A percentile compares a stretch with the other conserved stretches of the same genome.
These are phyloP conservation scores for Trigoniulus corallinus DNA, from an alignment of 1,140 invertebrate species.

Conservation along the genomic window DNA sequence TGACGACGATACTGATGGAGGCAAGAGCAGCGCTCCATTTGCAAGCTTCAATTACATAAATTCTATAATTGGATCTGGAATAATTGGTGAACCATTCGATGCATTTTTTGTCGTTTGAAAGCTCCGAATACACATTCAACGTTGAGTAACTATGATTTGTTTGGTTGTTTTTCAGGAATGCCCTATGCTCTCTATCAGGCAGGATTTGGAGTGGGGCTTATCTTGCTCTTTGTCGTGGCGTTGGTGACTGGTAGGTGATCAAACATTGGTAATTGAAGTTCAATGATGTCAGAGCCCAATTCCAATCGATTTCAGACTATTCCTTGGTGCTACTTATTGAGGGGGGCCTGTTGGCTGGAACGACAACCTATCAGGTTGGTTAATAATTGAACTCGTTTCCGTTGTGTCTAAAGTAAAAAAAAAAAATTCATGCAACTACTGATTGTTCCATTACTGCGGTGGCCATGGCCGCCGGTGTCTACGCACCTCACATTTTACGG, in stretches of 20 bases:
- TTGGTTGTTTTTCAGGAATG: slow-evolving; percentile 36
- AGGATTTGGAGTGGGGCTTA: slow-evolving; percentile 57
- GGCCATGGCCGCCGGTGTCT: too few species aligned
- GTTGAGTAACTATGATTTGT: background rate
- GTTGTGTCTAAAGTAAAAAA: too few species aligned
- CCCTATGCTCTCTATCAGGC: slow-evolving; percentile 65
- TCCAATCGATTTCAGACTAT: slow-evolving; percentile 38
- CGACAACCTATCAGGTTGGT: slow-evolving; percentile 54
- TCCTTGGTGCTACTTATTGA: slow-evolving; percentile 66
- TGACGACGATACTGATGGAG: background rate
- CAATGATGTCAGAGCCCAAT: background rate
- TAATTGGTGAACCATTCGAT: slow-evolving; percentile 64
- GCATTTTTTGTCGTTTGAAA: too few species aligned
- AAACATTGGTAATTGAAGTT: background rate
- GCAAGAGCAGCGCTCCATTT: slow-evolving; percentile 41
- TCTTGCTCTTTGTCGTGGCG: slow-evolving; percentile 55
- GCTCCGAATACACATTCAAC: background rate
- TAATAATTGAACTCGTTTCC: background rate
- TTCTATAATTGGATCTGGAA: slow-evolving; percentile 78
- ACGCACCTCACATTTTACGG: too few species aligned
- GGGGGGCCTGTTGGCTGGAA: slow-evolving; percentile 58
- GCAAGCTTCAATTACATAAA: slow-evolving; percentile 85
- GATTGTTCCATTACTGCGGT: too few species aligned
- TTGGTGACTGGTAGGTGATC: slow-evolving; percentile 38
- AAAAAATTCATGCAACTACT: too few species aligned